Percentiles rank a stretch among this genome's conserved stretches.
Evolutionary conservation across 2,888 invertebrate species (phyloP).

Genomic region (Antheraea yamamai): DNA sequence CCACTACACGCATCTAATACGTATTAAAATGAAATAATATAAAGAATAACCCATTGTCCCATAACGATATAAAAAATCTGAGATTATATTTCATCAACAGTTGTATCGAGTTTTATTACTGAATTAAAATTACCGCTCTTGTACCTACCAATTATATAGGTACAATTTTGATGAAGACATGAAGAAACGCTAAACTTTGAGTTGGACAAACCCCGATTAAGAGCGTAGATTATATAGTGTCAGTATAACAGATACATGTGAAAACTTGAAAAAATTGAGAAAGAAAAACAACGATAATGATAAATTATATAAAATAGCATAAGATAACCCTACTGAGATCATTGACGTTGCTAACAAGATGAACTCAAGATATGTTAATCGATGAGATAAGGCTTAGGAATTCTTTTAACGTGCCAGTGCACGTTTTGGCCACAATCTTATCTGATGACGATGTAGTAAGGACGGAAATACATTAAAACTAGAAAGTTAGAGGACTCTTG

Average conservation of each 20-base stretch:
- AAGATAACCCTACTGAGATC: background rate
- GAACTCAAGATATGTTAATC: no score
- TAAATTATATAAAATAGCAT: background rate
- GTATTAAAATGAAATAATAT: conserved; percentile 44
- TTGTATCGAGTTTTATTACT: background rate
- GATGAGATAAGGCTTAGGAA: no score
- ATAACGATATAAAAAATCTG: background rate
- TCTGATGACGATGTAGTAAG: no score
- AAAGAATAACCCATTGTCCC: conserved; percentile 27
- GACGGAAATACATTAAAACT: no score
- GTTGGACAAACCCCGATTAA: background rate
- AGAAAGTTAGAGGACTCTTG: no score
- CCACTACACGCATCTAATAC: background rate
- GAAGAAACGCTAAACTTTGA: background rate
- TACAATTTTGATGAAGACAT: background rate
- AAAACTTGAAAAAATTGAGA: background rate
- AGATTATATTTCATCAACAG: background rate
- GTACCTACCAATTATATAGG: background rate
- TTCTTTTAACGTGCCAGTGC: background rate
- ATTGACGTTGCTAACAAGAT: background rate
- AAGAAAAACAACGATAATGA: no score
- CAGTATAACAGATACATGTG: background rate
- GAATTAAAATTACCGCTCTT: background rate
- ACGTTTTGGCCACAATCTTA: no score
- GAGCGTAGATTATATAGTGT: background rate